phyloP scores from a whole-genome alignment of 2,797 vertebrate species.

The Pachyuromys duprasi region DNA sequence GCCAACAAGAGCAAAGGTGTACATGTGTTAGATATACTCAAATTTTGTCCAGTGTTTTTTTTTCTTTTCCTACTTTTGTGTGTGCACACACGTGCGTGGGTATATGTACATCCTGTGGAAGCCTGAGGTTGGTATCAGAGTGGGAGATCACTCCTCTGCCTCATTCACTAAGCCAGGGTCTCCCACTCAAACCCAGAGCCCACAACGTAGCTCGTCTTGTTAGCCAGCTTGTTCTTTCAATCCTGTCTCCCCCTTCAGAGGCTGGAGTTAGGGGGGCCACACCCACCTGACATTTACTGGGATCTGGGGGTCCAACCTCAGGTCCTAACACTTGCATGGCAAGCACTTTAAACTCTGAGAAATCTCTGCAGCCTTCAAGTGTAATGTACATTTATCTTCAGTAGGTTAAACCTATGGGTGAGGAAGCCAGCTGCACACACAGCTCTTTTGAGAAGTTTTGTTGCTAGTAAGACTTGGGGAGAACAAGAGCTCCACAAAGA shows the following conservation, averaged over 20 bases:
- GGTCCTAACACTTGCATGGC: neutral
- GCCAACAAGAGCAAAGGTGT: neutral
- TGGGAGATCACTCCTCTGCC: neutral
- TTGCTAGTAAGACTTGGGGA: too few species aligned
- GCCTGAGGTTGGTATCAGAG: neutral
- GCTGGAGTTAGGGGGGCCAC: neutral
- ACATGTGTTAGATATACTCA: neutral
- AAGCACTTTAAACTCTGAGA: neutral
- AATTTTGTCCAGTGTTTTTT: neutral
- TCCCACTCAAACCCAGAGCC: neutral
- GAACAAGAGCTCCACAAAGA: too few species aligned
- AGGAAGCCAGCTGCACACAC: neutral
- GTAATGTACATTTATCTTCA: neutral
- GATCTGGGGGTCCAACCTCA: neutral
- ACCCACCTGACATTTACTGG: neutral
- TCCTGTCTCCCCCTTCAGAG: neutral
- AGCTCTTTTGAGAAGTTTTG: neutral
- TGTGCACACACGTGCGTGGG: neutral
- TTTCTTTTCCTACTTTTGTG: neutral
- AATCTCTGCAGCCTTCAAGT: neutral
- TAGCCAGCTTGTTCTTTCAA: neutral
- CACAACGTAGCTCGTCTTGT: neutral
- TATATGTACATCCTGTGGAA: neutral
- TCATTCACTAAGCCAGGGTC: neutral
- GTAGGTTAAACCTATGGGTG: neutral